Evolutionary conservation across 2,113 vertebrate species (phyloP).

Genomic region (Ranitomeya variabilis): DNA sequence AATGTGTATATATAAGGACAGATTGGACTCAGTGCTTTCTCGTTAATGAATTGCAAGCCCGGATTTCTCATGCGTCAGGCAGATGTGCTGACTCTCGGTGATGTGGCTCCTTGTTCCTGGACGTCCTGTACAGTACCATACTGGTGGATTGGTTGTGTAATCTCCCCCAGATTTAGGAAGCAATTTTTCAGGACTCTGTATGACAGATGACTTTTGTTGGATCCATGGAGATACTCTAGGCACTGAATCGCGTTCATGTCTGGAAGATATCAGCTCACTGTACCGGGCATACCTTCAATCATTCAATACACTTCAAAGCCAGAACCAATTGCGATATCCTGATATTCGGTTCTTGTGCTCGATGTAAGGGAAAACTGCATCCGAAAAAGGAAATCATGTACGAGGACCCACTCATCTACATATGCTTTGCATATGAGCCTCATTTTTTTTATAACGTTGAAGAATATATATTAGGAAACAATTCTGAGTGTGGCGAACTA

Average conservation of each 20-base stretch:
- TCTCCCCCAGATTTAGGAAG: background rate
- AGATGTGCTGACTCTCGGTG: constrained; percentile 1
- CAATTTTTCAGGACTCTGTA: background rate
- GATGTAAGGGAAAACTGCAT: background rate
- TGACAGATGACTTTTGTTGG: constrained; percentile 21
- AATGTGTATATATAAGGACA: background rate
- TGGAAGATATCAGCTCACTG: constrained; percentile 4
- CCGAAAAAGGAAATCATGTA: background rate
- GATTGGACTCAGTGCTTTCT: background rate
- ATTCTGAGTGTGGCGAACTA: background rate
- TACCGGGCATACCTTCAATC: background rate
- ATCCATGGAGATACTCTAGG: background rate
- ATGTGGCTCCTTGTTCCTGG: background rate
- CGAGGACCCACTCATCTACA: background rate
- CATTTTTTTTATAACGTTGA: background rate
- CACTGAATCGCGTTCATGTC: background rate
- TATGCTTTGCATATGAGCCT: background rate
- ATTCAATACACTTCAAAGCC: background rate
- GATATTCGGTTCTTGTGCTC: background rate
- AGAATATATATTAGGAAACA: background rate
- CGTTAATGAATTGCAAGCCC: background rate
- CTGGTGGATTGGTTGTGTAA: background rate
- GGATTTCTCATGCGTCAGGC: background rate
- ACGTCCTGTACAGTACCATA: background rate
- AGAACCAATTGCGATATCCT: background rate